phyloP scores from a whole-genome alignment of 2,888 invertebrate genomes.

The Tetranychus piercei region DNA sequence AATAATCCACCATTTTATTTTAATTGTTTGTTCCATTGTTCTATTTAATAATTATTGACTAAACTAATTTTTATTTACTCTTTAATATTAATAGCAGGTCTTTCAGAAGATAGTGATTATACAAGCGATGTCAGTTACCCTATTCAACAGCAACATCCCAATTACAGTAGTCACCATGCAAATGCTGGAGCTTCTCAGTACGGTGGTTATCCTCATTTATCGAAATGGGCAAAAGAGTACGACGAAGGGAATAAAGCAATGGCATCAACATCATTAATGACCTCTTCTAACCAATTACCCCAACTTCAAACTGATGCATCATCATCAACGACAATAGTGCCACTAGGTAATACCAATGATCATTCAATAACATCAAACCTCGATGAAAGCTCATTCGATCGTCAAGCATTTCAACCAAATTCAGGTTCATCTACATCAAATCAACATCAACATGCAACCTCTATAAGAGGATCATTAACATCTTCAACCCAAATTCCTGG shows the following conservation, averaged over 20 bases:
- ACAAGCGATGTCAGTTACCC: constrained; percentile 90
- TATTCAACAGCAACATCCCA: constrained; percentile 43
- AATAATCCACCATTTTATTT: not conserved
- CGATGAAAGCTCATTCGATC: not conserved
- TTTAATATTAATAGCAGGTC: constrained; percentile 48
- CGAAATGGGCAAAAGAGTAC: constrained; percentile 23
- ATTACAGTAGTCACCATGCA: constrained; percentile 42
- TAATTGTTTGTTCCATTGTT: not conserved
- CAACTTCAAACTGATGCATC: not conserved
- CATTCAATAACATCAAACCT: not conserved
- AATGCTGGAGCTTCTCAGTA: constrained; percentile 82
- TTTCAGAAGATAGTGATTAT: constrained; percentile 91
- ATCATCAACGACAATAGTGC: not conserved
- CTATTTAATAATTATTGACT: not conserved
- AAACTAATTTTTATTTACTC: not conserved
- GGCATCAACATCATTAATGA: not conserved
- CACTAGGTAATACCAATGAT: not conserved
- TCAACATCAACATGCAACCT: not conserved
- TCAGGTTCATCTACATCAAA: not conserved
- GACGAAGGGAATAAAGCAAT: constrained; percentile 2
- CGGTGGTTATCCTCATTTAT: constrained; percentile 47
- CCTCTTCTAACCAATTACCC: not conserved
- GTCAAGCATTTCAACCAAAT: not conserved
- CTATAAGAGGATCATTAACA: not conserved
- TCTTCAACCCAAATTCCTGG: not conserved